Conservation (phyloP, 2,888 invertebrate genomes). For the Pandemis cinnamomeana region DNA sequence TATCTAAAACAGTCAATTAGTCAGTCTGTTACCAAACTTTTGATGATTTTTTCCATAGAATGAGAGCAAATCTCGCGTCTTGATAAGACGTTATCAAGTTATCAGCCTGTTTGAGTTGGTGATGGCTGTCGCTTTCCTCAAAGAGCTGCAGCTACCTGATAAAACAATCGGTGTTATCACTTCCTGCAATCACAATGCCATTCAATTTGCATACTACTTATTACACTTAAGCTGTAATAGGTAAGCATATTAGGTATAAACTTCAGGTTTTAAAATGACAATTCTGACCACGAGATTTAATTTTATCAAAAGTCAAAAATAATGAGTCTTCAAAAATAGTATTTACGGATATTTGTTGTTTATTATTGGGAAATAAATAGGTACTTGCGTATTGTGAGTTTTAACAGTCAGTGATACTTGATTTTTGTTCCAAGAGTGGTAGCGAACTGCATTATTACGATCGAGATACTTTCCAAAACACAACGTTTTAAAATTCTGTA, state of each 20-base stretch:
- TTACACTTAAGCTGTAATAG: constrained; percentile 2
- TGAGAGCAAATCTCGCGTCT: background rate
- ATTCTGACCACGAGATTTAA: background rate
- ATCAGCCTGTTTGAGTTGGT: background rate
- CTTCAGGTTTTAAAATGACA: background rate
- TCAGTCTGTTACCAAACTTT: background rate
- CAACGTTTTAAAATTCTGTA: background rate
- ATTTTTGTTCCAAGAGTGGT: background rate
- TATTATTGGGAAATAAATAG: too few species aligned
- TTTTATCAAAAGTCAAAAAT: background rate
- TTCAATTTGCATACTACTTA: constrained; percentile 11
- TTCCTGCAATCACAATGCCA: constrained; percentile 13
- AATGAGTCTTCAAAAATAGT: too few species aligned
- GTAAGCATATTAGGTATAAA: background rate
- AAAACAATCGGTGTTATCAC: constrained; percentile 16
- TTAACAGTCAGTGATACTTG: too few species aligned
- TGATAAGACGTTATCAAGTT: constrained; percentile 7
- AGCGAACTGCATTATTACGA: background rate
- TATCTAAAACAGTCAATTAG: background rate
- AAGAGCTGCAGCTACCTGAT: constrained; percentile 14
- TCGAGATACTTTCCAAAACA: background rate
- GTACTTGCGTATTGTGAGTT: too few species aligned
- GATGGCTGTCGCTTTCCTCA: background rate
- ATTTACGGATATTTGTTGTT: too few species aligned
- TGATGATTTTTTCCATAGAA: background rate